Base-by-base conservation (phyloP, 2,797 vertebrate genomes). In the Limosa lapponica region DNA sequence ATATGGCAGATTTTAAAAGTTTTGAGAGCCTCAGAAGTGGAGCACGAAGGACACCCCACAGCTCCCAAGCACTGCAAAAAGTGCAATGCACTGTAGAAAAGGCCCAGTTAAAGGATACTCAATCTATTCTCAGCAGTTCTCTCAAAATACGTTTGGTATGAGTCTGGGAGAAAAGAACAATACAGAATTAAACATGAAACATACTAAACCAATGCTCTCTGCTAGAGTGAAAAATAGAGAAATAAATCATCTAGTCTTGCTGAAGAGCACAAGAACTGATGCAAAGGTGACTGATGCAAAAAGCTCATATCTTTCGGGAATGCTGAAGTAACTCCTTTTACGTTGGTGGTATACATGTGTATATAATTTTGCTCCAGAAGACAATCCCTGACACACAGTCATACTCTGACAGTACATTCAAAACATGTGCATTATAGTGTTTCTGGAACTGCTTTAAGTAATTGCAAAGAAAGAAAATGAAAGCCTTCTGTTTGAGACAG, bases 301-400 rank as follows among this genome's bases (percentile, higher is more conserved):
- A 72, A 67, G 16, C 27, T 86, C 65, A 27, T 17, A 52, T 9
- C 22, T 71, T 67, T 10, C 0, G 18, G 16, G 41, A 69, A 75
- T 46, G 5, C 3, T 48, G 16, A 65, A 65, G 16, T 19, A 67
- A 28, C 5, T 64, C 4, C 20, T 52, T 80, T 54, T 55, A 48
- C 10, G 25, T 78, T 43, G 15, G 10, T 17, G 5, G 18, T 23
- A 34, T 7, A 51, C 15, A 6, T 2, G 11, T 1, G 1, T 6
- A 8, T 16, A 36, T 15, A 23, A 55, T 54, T 78, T 83, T 75
- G 8, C 46, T 71, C 16, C 34, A 71, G 48, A 73, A 58, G 23
- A 32, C 67, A 72, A n/a, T 66, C 9, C 27, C n/a, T 2, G 4
- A 57, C 39, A 82, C 3, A 37, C 13, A 51, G 23, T 24, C 11